Evolutionary conservation across 1,140 invertebrate genomes (phyloP).

Genomic region (Rhizoglyphus robini): DNA sequence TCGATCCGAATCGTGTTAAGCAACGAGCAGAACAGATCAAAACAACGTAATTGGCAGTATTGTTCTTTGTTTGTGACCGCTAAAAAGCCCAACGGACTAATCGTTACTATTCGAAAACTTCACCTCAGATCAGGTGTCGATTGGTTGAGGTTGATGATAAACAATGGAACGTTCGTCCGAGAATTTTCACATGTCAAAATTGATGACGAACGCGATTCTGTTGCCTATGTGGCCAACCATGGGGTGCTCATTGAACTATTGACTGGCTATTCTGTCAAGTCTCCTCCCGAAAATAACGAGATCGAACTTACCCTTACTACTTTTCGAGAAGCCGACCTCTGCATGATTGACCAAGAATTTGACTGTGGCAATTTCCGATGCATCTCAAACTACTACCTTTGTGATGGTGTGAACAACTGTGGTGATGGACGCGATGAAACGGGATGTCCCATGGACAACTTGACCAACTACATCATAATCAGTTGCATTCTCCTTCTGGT

Average conservation of each 20-base stretch:
- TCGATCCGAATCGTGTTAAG: slow-evolving; percentile 1
- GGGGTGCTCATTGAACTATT: slow-evolving; percentile 9
- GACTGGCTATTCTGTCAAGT: background rate
- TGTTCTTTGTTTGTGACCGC: background rate
- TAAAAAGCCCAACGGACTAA: slow-evolving; percentile 4
- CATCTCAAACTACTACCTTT: background rate
- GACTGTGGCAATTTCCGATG: slow-evolving; percentile 10
- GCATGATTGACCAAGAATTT: slow-evolving; percentile 10
- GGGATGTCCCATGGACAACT: slow-evolving; percentile 5
- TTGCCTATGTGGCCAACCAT: slow-evolving; percentile 5
- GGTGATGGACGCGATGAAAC: slow-evolving; percentile 7
- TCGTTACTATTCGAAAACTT: slow-evolving; percentile 6
- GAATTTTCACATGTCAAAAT: background rate
- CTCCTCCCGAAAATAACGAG: background rate
- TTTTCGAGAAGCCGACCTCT: slow-evolving; percentile 12
- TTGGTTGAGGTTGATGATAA: background rate
- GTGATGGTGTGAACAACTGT: slow-evolving; percentile 13
- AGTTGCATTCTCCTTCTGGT: background rate
- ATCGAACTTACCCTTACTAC: background rate
- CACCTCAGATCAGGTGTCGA: background rate
- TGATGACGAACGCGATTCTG: slow-evolving; percentile 9
- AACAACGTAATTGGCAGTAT: background rate
- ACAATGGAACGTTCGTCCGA: slow-evolving; percentile 6
- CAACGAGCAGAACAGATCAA: background rate
- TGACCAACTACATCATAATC: slow-evolving; percentile 6